Base-by-base conservation (phyloP, 1,140 invertebrate species). In the Papilio aristodemus region DNA sequence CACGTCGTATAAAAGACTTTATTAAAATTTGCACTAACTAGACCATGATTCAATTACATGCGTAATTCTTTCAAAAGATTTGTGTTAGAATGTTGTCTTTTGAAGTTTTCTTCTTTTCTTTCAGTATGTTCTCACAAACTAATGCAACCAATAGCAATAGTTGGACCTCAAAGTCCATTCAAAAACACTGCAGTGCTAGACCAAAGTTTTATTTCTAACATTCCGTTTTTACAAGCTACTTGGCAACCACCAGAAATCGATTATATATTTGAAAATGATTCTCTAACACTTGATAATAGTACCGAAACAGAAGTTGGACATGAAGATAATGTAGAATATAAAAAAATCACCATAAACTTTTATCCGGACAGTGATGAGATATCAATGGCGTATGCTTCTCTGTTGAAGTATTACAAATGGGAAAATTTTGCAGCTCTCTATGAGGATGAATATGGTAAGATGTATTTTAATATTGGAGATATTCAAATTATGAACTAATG, bases 321-420 rank as follows among this genome's bases (percentile, higher is more conserved):
- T 1, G 71, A 72, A 25, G 60, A 71, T 32, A 69, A 50, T 62
- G 36, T 70, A 7, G 43, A 50, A 1, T 90, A 76, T 58, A 88
- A 85, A 73, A 86, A 85, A 25, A 88, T 90, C 22, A 79, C 83
- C 0, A 88, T 95, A 75, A 95, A 96, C 81, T 89, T 96, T 37
- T 95, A 94, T 89, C 96, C 96, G 2, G 93, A 94, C 71, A 93
- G 95, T 22, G 88, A 93, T 32, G 89, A 93, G 54, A 89, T 96
- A 14, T 93, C 94, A 13, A 83, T 94, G 89, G 95, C 94, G 10
- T 94, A 95, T 71, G 92, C 93, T 6, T 94, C 95, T 74, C 82
- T 97, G 60, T 86, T 96, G 10, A 89, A 93, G 63, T 93, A 94
- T 79, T 95, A 94, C 89, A 92, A 94, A 67, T 97, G 96, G 96